These are phyloP conservation scores for Metopolophium dirhodum DNA, from an alignment of 1,140 invertebrate species.

Conservation along the genomic window DNA sequence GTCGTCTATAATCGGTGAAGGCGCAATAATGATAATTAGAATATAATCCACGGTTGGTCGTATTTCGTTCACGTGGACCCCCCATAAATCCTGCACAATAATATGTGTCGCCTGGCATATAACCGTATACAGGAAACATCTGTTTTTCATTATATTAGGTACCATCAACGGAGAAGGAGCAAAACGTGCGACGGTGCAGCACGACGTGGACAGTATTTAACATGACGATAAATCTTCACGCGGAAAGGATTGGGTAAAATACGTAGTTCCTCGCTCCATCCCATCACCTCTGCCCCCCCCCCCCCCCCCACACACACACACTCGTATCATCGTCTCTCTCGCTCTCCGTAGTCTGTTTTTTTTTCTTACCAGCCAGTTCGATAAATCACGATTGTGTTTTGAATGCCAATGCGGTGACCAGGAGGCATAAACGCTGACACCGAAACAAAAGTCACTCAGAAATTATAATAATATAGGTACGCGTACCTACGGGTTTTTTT, in stretches of 20 bases:
- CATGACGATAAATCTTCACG: slow-evolving; percentile 1
- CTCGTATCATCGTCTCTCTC: not conserved
- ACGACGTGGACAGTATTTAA: not conserved
- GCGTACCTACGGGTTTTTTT: not conserved
- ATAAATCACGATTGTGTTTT: slow-evolving; percentile 12
- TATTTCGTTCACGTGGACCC: not conserved
- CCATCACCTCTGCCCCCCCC: too few relatives aligned
- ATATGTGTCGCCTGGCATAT: not conserved
- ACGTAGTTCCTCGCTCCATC: not conserved
- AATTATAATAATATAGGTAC: slow-evolving; percentile 8
- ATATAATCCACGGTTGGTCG: too few relatives aligned
- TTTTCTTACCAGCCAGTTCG: not conserved
- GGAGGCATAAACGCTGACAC: not conserved
- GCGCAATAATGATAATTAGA: not conserved
- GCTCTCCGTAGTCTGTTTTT: not conserved
- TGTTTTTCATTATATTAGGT: slow-evolving; percentile 8
- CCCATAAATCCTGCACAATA: not conserved
- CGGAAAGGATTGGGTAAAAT: not conserved
- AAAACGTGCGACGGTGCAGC: not conserved
- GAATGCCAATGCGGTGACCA: not conserved
- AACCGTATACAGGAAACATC: not conserved
- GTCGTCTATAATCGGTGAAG: not conserved
- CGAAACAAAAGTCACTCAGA: not conserved
- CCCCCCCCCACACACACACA: too few relatives aligned
- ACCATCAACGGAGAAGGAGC: not conserved